phyloP scores from a whole-genome alignment of 1,140 invertebrate species.

The Drosophila pandora region DNA sequence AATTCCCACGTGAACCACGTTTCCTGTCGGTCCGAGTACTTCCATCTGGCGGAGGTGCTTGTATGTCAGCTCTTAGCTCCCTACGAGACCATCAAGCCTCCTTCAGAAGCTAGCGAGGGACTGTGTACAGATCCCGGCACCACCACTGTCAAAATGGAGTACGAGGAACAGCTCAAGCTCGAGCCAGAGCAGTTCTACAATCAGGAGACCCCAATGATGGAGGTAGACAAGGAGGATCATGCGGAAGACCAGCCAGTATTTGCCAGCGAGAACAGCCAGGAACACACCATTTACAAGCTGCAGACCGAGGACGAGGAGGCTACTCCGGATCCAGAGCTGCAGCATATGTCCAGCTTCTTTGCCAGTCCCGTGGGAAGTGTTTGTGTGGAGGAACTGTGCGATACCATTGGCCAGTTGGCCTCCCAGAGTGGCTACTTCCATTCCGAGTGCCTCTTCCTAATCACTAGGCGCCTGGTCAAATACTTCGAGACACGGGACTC shows the following conservation, averaged over 20 bases:
- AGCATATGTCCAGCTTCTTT: constrained; percentile 68
- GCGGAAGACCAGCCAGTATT: constrained; percentile 16
- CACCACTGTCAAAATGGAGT: constrained; percentile 55
- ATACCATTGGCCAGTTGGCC: constrained; percentile 71
- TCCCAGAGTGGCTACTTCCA: constrained; percentile 74
- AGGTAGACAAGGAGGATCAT: constrained; percentile 12
- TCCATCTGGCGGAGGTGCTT: constrained; percentile 75
- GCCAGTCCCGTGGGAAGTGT: constrained; percentile 58
- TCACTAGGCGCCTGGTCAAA: constrained; percentile 61
- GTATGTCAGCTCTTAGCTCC: constrained; percentile 76
- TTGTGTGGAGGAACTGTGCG: constrained; percentile 70
- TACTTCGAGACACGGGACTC: constrained; percentile 70
- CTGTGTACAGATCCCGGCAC: neutral
- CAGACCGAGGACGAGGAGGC: constrained; percentile 55
- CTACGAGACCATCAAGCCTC: constrained; percentile 71
- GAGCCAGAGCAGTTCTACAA: constrained; percentile 43
- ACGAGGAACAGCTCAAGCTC: constrained; percentile 35
- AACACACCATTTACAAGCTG: constrained; percentile 63
- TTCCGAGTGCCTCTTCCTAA: constrained; percentile 70
- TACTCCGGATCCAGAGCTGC: constrained; percentile 27
- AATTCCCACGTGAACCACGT: constrained; percentile 65
- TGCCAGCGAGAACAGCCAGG: constrained; percentile 16
- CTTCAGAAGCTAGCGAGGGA: constrained; percentile 4
- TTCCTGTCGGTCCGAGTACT: constrained; percentile 67
- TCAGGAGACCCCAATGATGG: constrained; percentile 17